Evolutionary conservation across 2,888 invertebrate genomes (phyloP), one percentile per base, ranked within the genome.

Genomic region (Drosophila mettleri): DNA sequence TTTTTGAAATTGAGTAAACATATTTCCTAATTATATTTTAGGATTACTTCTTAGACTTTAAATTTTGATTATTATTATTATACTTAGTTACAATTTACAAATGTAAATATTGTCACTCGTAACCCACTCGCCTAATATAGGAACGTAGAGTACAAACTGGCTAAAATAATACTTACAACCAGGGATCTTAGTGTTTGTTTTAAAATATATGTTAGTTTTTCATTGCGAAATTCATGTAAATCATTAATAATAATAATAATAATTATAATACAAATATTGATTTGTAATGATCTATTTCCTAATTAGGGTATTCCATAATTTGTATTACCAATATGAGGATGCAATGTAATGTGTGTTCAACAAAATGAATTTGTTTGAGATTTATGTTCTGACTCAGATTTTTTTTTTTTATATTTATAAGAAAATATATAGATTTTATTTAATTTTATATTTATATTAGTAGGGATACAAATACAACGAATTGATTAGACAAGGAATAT

Each of bases 91-190:
- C 62, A 69, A 70, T 74, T 58, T 70, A 48, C 53, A 65, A 69
- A 80, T 74, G 74, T 80, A 69, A 70, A 74, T 84, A 84, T 63
- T 74, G 68, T 63, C 70, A 74, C 65, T 61, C 69, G 69, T 67
- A 65, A 51, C 52, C 51, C 59, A 65, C 54, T 61, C 45, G 41
- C 51, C 36, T 62, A 60, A 34, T 31, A 60, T 51, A 53, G 72
- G 33, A 65, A 76, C 31, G 66, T 87, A 84, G 81, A 81, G 81
- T 81, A 87, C 85, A 65, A 80, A 87, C 80, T 74, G 49, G 7
- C 43, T 59, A 46, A 48, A 36, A 12, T 20, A 33, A 43, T 49
- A 52, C 29, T 39, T 31, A 57, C 24, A 34, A 14, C 36, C 36
- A 27, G 74, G 46, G 74, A 67, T 51, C 36, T 74, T 38, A 36